phyloP scores from a whole-genome alignment of 1,140 invertebrate species.

The Scaptomyza pallida region DNA sequence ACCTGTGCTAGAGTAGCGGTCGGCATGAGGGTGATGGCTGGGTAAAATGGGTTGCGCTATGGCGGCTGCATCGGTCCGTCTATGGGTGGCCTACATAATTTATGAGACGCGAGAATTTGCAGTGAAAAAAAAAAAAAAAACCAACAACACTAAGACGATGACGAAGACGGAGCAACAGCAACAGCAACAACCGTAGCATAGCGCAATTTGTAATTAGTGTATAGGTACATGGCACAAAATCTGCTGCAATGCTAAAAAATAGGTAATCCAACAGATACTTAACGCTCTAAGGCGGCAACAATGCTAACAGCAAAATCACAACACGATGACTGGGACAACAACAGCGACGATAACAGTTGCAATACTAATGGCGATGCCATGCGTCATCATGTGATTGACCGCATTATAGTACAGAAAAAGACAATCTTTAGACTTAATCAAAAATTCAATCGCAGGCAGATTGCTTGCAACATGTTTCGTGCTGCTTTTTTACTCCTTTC shows the following conservation, averaged over 20 bases:
- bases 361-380: conserved; percentile 56
- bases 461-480: too few relatives aligned
- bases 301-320: conserved; percentile 22
- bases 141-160: conserved; percentile 7
- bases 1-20: conserved; percentile 16
- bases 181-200: conserved; percentile 37
- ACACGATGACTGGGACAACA: conserved; percentile 27
- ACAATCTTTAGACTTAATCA: conserved; percentile 6
- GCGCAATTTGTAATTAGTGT: conserved; percentile 79
- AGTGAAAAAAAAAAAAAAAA: conserved; percentile 29
- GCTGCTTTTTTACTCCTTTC: too few relatives aligned
- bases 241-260: conserved; percentile 52
- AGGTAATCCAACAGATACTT: conserved; percentile 70
- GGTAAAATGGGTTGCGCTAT: too few relatives aligned
- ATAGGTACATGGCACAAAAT: conserved; percentile 67
- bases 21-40: neutral
- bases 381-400: conserved; percentile 74
- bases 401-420: conserved; percentile 43
- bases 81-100: conserved; percentile 81
- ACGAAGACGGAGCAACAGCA: too few relatives aligned
- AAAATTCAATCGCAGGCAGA: too few relatives aligned
- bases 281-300: conserved; percentile 55
- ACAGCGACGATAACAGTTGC: conserved; percentile 39
- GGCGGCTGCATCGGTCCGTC: conserved; percentile 48
- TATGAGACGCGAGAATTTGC: conserved; percentile 80